These are phyloP conservation scores for Panthera leo DNA, from an alignment of 2,113 vertebrate genomes.

Conservation along the genomic window DNA sequence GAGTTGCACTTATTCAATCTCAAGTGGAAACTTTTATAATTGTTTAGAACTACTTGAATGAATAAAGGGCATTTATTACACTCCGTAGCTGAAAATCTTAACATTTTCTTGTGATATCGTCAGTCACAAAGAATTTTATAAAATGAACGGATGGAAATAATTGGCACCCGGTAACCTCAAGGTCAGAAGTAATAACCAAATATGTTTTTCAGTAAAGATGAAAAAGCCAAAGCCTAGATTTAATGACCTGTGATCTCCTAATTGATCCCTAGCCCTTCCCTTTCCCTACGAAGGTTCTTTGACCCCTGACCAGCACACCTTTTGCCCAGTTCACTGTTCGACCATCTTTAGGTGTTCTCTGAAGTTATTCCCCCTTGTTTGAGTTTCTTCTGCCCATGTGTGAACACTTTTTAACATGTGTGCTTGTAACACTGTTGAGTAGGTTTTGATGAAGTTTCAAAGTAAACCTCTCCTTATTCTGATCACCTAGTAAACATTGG, in stretches of 20 bases:
- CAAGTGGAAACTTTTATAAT: background rate
- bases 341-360: background rate
- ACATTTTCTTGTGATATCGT: background rate
- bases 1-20: background rate
- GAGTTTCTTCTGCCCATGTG: background rate
- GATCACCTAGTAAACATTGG: background rate
- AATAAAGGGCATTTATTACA: background rate
- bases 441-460: background rate
- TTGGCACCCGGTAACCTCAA: background rate
- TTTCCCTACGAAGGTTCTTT: background rate
- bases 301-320: background rate
- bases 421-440: background rate
- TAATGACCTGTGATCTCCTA: slow-evolving; percentile 44
- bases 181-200: slow-evolving; percentile 58
- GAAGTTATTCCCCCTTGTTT: background rate
- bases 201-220: slow-evolving; percentile 29
- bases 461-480: background rate
- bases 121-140: background rate
- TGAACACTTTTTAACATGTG: background rate
- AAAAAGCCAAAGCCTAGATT: slow-evolving; percentile 1
- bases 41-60: background rate
- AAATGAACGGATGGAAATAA: slow-evolving; percentile 33
- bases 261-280: background rate
- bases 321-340: background rate
- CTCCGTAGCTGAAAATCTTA: background rate